Conservation (phyloP, 1,140 invertebrate genomes). For the Euschistus heros region DNA sequence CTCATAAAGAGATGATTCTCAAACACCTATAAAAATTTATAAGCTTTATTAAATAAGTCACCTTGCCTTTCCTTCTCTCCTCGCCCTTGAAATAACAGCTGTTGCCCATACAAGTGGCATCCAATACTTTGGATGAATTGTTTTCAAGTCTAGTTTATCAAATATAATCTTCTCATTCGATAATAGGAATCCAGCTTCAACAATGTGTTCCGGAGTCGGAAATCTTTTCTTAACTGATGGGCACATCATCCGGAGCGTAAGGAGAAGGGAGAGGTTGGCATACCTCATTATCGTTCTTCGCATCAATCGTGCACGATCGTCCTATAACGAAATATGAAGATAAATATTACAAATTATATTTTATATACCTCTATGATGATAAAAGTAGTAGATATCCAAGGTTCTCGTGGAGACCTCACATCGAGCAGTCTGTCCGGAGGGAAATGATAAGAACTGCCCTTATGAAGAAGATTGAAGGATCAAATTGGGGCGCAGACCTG, state of each 20-base stretch:
- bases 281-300: slow-evolving; percentile 46
- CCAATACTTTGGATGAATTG: slow-evolving; percentile 45
- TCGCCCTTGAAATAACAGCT: slow-evolving; percentile 41
- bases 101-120: slow-evolving; percentile 51
- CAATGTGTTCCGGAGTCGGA: slow-evolving; percentile 43
- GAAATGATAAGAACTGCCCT: too few species aligned
- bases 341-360: neutral
- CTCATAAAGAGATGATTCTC: too few species aligned
- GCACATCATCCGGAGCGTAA: slow-evolving; percentile 38
- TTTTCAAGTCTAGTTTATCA: slow-evolving; percentile 36
- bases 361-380: too few species aligned
- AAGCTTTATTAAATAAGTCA: too few species aligned
- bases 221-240: slow-evolving; percentile 43
- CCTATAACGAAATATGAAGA: slow-evolving; percentile 28
- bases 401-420: too few species aligned
- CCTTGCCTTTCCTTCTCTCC: slow-evolving; percentile 39
- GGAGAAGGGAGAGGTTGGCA: slow-evolving; percentile 38
- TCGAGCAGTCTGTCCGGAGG: too few species aligned
- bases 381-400: too few species aligned
- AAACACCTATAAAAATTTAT: too few species aligned
- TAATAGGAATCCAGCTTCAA: slow-evolving; percentile 44
- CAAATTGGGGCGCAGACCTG: too few species aligned
- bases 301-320: slow-evolving; percentile 37
- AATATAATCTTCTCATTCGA: slow-evolving; percentile 37
- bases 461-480: too few species aligned